Percentiles rank a stretch among this genome's conserved stretches.
These are phyloP conservation scores for Trididemnum miniatum DNA, from an alignment of 23 tunicate genomes.

Conservation along the genomic window DNA sequence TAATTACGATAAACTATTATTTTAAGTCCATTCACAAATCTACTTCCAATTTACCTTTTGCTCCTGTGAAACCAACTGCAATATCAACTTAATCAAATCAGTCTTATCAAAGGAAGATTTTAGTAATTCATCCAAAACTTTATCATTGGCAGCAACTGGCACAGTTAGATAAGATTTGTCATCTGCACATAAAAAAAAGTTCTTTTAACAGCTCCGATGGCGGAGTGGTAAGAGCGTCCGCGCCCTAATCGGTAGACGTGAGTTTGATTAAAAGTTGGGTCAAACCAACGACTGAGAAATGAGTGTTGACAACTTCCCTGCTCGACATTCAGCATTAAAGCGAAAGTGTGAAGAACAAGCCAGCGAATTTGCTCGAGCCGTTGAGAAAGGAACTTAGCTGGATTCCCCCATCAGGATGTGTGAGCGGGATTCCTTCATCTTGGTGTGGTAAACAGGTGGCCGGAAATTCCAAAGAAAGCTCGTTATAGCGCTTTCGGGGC, in stretches of 20 bases:
- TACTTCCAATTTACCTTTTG: constrained; percentile 15
- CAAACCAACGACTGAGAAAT: not conserved
- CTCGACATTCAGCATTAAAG: too few species aligned
- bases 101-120: constrained; percentile 39
- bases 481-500: too few species aligned
- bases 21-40: too few species aligned
- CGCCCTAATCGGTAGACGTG: not conserved
- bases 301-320: not conserved
- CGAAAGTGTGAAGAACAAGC: not conserved
- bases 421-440: too few species aligned
- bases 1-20: too few species aligned
- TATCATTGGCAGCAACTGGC: constrained; percentile 73
- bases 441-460: too few species aligned
- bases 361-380: not conserved
- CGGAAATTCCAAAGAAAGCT: too few species aligned
- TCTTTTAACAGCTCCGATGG: not conserved
- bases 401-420: too few species aligned
- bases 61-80: constrained; percentile 28
- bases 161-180: constrained; percentile 1
- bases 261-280: not conserved
- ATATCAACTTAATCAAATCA: constrained; percentile 46
- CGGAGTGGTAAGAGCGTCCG: not conserved
- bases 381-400: not conserved
- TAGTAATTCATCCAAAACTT: constrained; percentile 47
- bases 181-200: not conserved